Evolutionary conservation across 2,113 vertebrate genomes (phyloP).

Genomic region (Heliornis fulica): DNA sequence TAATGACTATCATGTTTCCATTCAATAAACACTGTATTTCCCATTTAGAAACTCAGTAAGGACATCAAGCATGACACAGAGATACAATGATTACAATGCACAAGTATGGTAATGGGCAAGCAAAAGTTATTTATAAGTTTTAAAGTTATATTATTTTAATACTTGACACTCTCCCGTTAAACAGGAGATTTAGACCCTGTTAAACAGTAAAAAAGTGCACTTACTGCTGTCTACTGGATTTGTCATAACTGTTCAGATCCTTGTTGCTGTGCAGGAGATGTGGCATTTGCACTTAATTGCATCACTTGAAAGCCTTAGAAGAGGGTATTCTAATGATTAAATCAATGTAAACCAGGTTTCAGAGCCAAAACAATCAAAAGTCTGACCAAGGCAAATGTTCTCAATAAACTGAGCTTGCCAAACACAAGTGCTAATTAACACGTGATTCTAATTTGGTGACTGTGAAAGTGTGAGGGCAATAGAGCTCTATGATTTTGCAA

Average conservation of each 20-base stretch:
- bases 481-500: conserved; percentile 13
- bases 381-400: conserved; percentile 51
- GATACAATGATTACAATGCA: neutral
- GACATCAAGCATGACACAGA: neutral
- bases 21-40: neutral
- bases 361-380: conserved; percentile 61
- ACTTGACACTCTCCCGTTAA: neutral
- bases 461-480: conserved; percentile 29
- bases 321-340: conserved; percentile 54
- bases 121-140: neutral
- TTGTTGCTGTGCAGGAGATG: conserved; percentile 26
- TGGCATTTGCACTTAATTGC: conserved; percentile 53
- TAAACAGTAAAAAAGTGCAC: neutral
- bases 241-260: neutral
- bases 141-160: neutral
- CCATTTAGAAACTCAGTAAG: neutral
- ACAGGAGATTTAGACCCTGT: neutral
- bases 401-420: conserved; percentile 55
- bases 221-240: neutral
- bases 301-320: conserved; percentile 53
- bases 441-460: conserved; percentile 65
- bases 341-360: conserved; percentile 63
- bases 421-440: conserved; percentile 64
- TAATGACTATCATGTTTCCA: neutral
- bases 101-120: neutral